Evolutionary conservation across 2,113 vertebrate species (phyloP).

Genomic region (Myodes glareolus): DNA sequence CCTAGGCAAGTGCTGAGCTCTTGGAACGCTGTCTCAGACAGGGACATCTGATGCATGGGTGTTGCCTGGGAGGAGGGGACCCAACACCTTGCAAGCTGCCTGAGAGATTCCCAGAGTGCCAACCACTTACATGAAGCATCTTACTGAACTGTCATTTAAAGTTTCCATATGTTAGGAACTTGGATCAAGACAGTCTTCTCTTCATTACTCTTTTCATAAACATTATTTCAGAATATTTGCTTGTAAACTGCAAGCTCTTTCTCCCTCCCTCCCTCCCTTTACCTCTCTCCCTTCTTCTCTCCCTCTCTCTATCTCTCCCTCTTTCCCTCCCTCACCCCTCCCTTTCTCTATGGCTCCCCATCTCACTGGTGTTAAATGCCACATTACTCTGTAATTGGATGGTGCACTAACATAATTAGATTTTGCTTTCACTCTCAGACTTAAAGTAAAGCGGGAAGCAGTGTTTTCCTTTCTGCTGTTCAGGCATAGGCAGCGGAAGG

Average conservation of each 20-base stretch:
- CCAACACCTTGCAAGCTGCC: background rate
- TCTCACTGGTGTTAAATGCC: background rate
- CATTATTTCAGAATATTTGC: constrained; percentile 18
- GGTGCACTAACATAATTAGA: constrained; percentile 19
- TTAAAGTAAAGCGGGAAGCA: background rate
- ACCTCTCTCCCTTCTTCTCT: background rate
- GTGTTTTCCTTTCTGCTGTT: background rate
- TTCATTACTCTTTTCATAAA: background rate
- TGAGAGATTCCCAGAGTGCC: background rate
- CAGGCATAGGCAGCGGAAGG: background rate
- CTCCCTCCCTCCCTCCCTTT: background rate
- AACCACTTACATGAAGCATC: background rate
- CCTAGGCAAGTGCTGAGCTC: background rate
- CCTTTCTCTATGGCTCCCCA: background rate
- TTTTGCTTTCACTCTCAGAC: background rate
- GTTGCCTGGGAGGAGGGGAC: background rate
- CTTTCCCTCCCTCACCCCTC: background rate
- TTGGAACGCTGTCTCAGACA: background rate
- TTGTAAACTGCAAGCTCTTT: background rate
- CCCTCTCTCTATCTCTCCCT: background rate
- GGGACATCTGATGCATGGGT: background rate
- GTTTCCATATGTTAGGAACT: background rate
- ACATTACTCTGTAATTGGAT: background rate
- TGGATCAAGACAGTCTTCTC: background rate
- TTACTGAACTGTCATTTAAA: background rate